A percentile compares a stretch with the other conserved stretches of the same genome.
Conservation (phyloP, 2,113 vertebrate genomes). For the Pseudolaguvia tuberculata region DNA sequence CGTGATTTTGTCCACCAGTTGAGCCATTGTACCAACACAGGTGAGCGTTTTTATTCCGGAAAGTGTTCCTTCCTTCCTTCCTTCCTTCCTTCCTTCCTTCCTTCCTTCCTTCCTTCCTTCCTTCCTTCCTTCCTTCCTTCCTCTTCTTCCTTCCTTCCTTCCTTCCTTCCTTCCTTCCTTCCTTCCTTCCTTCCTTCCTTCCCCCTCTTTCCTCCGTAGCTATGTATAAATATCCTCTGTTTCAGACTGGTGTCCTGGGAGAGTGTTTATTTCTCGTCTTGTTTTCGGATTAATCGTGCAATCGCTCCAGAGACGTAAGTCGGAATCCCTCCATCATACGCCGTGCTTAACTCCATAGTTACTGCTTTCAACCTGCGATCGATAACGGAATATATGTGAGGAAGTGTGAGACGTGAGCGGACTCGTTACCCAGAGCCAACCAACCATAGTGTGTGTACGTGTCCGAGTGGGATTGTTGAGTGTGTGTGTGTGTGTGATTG, state of each 20-base stretch:
- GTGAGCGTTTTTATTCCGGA: slow-evolving; percentile 3
- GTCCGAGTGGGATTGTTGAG: not conserved
- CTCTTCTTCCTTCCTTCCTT: too few relatives aligned
- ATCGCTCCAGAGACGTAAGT: slow-evolving; percentile 8
- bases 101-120: too few relatives aligned
- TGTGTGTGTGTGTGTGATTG: not conserved
- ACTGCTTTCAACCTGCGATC: slow-evolving; percentile 22
- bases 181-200: not conserved
- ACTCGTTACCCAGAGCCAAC: not conserved
- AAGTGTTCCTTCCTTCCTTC: not conserved
- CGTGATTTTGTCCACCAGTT: slow-evolving; percentile 1
- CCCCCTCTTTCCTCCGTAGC: not conserved
- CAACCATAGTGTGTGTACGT: too few relatives aligned
- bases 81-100: too few relatives aligned
- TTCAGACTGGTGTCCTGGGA: not conserved
- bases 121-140: too few relatives aligned
- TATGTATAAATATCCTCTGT: not conserved
- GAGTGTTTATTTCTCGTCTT: slow-evolving; percentile 8
- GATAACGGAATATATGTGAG: slow-evolving; percentile 18
- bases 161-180: not conserved
- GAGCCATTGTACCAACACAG: not conserved
- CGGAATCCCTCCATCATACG: slow-evolving; percentile 17
- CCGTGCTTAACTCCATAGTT: slow-evolving; percentile 13
- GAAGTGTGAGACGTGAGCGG: slow-evolving; percentile 10
- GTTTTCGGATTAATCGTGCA: slow-evolving; percentile 16